These are phyloP conservation scores for Ifrita kowaldi DNA, from an alignment of 2,113 vertebrate genomes.

Conservation along the genomic window DNA sequence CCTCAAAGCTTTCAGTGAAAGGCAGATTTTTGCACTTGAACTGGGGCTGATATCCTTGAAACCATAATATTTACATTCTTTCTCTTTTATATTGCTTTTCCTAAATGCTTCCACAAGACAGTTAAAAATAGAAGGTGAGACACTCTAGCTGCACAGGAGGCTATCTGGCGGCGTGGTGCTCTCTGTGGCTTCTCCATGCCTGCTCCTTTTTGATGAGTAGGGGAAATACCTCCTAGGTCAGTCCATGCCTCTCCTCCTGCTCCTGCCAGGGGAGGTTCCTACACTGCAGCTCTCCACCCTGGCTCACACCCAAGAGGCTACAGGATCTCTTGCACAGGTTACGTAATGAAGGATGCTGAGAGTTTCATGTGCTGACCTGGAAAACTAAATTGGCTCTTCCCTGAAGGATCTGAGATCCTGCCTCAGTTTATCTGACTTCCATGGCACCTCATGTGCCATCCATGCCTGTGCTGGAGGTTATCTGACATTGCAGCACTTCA, in stretches of 20 bases:
- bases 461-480: neutral
- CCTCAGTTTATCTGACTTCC: neutral
- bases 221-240: conserved; percentile 21
- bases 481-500: neutral
- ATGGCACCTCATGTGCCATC: neutral
- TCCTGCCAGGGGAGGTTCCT: neutral
- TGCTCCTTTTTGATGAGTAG: neutral
- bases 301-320: neutral
- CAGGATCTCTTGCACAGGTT: neutral
- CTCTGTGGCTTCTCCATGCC: neutral
- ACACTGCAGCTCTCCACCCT: neutral
- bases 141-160: neutral
- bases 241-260: neutral
- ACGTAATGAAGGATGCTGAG: neutral
- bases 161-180: neutral
- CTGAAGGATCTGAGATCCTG: neutral
- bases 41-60: neutral
- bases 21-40: neutral
- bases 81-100: conserved; percentile 2
- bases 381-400: neutral
- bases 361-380: neutral
- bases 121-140: conserved; percentile 36
- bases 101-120: neutral
- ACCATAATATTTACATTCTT: conserved; percentile 59
- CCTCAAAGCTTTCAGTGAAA: neutral